Conservation (phyloP, 2,113 vertebrate species). For the Dicerorhinus sumatrensis region DNA sequence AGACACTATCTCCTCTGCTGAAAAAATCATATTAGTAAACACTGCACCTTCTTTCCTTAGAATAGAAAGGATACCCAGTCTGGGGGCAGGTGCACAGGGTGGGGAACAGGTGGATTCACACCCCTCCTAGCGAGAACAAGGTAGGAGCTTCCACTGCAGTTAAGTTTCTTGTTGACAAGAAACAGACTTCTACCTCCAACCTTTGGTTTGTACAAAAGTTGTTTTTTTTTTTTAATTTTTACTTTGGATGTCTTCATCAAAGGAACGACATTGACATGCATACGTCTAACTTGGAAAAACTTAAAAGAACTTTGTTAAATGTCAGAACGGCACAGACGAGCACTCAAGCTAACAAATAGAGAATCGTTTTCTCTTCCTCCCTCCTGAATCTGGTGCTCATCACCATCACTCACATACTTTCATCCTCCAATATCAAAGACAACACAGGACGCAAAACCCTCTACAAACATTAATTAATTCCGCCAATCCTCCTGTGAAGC, state of each 20-base stretch:
- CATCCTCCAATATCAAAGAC: background rate
- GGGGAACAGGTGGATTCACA: background rate
- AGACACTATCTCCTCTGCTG: background rate
- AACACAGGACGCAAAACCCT: background rate
- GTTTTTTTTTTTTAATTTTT: background rate
- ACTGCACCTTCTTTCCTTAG: background rate
- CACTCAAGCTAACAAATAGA: background rate
- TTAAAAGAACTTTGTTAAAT: background rate
- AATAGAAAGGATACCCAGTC: too few species aligned
- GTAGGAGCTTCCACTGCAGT: rapidly evolving
- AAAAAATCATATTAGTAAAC: background rate
- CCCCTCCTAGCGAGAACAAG: rapidly evolving
- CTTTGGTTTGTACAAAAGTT: background rate
- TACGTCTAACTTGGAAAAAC: background rate
- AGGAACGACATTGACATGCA: background rate
- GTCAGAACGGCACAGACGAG: rapidly evolving
- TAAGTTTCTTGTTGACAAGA: background rate
- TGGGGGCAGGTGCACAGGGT: too few species aligned
- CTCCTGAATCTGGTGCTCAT: background rate
- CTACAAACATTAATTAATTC: background rate
- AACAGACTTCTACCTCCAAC: background rate
- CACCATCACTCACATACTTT: background rate
- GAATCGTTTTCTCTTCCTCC: background rate
- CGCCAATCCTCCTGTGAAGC: background rate
- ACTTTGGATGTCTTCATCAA: background rate